Percentiles rank a stretch among this genome's conserved stretches.
Evolutionary conservation across 2,888 invertebrate genomes (phyloP).

Genomic region (Tetranychus truncatus): DNA sequence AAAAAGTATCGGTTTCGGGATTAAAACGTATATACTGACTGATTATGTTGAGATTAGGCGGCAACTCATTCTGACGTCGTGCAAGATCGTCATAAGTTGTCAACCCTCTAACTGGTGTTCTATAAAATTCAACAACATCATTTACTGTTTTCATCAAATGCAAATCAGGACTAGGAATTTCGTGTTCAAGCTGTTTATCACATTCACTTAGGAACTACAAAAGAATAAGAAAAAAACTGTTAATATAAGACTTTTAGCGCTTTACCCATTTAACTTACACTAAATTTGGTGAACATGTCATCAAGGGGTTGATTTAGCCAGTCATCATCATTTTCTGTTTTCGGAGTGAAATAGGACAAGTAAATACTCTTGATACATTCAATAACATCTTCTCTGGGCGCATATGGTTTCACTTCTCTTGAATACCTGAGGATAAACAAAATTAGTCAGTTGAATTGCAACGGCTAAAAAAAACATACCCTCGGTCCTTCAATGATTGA

Average conservation of each 20-base stretch:
- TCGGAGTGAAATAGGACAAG: slow-evolving; percentile 30
- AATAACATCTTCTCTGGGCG: slow-evolving; percentile 47
- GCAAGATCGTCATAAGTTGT: slow-evolving; percentile 53
- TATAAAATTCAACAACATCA: slow-evolving; percentile 52
- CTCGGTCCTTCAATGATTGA: background rate
- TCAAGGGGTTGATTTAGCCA: slow-evolving; percentile 30
- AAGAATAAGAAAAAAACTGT: slow-evolving; percentile 22
- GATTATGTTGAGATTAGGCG: slow-evolving; percentile 68
- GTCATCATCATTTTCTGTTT: slow-evolving; percentile 20
- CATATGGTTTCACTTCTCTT: slow-evolving; percentile 48
- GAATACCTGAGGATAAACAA: background rate
- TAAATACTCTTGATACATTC: slow-evolving; percentile 46
- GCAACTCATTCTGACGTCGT: slow-evolving; percentile 45
- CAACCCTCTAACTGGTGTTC: slow-evolving; percentile 47
- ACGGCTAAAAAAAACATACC: background rate
- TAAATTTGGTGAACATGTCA: slow-evolving; percentile 42
- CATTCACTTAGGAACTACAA: slow-evolving; percentile 42
- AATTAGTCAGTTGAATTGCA: background rate
- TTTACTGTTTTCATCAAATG: slow-evolving; percentile 51
- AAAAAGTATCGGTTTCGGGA: slow-evolving; percentile 36
- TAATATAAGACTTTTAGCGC: slow-evolving; percentile 3
- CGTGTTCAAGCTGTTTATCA: slow-evolving; percentile 50
- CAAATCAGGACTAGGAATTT: slow-evolving; percentile 63
- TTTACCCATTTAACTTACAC: slow-evolving; percentile 28
- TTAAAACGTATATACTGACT: slow-evolving; percentile 61